Conservation (phyloP, 2,888 invertebrate genomes). For the Morinoia aosen region DNA sequence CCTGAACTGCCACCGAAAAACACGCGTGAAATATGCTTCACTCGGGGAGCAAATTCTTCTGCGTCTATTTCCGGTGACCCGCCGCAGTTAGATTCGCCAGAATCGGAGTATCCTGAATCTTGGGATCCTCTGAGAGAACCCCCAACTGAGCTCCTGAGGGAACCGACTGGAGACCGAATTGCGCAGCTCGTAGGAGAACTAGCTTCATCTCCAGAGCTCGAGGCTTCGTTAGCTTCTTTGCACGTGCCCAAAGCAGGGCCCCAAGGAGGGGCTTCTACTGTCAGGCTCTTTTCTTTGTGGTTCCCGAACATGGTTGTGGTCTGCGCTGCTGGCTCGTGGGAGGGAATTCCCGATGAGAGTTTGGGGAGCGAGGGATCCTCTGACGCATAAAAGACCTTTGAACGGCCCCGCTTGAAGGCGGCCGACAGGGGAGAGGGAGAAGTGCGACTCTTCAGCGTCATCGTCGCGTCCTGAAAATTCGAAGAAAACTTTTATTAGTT, state of each 20-base stretch:
- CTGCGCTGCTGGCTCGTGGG: background rate
- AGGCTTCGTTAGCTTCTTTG: constrained; percentile 59
- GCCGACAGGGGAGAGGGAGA: constrained; percentile 50
- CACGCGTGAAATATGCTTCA: constrained; percentile 63
- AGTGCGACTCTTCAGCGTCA: constrained; percentile 27
- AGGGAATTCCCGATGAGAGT: background rate
- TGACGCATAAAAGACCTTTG: constrained; percentile 65
- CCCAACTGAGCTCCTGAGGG: constrained; percentile 58
- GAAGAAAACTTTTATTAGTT: background rate
- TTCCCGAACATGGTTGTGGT: background rate
- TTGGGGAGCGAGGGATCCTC: constrained; percentile 34
- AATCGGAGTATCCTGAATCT: constrained; percentile 68
- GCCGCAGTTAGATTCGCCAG: constrained; percentile 66
- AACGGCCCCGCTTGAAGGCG: constrained; percentile 62
- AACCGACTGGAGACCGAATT: constrained; percentile 57
- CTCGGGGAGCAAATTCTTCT: constrained; percentile 57
- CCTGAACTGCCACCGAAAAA: constrained; percentile 59
- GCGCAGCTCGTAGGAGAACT: constrained; percentile 55
- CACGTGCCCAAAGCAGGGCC: constrained; percentile 51
- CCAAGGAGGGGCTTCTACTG: background rate
- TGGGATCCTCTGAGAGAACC: constrained; percentile 59
- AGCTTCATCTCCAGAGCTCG: constrained; percentile 64
- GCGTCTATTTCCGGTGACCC: constrained; percentile 64
- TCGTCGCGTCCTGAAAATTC: constrained; percentile 18
- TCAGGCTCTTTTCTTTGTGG: background rate